Base-by-base conservation (phyloP, 2,113 vertebrate genomes). In the Oncorhynchus kisutch region DNA sequence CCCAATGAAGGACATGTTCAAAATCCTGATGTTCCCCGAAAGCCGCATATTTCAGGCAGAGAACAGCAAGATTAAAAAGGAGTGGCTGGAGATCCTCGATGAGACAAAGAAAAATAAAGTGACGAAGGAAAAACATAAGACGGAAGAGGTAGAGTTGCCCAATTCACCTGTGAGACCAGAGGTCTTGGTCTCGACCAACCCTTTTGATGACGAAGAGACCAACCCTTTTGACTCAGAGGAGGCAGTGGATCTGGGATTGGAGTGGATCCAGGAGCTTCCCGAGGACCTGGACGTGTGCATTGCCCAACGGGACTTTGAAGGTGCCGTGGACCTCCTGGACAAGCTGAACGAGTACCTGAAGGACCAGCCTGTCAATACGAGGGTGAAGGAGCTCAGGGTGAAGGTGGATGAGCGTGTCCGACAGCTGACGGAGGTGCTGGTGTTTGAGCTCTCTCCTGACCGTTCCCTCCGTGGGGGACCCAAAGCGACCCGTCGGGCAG, bases 1-100 rank as follows among this genome's bases (percentile, higher is more conserved):
- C 0, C 97, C 97, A 11, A 99, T 98, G 97, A 99, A 99, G 86
- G 97, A 99, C 91, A 99, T 99, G 98, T 99, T 99, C 90, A 99
- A 99, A 90, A 94, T 99, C 82, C 96, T 99, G 1, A 99, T 98
- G 97, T 99, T 96, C 90, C 98, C 97, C 0, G 97, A 99, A 81
- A 97, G 96, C 70, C 96, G 97, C 75, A 98, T 99, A 82, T 99
- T 99, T 80, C 96, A 99, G 88, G 96, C 97, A 0, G 98, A 99
- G 87, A 99, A 99, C 20, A 96, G 96, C 86, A 99, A 99, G 78
- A 94, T 99, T 79, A 99, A 99, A 87, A 98, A 98, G 64, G 98
- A 99, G 88, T 99, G 97, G 98, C 90, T 99, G 87, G 97, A 98
- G 86, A 96, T 98, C 80, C 90, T 99, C 86, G 97, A 99, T 20